Percentiles rank a stretch among this genome's conserved stretches.
phyloP scores from a whole-genome alignment of 2,797 vertebrate genomes.

The Octomys mimax region DNA sequence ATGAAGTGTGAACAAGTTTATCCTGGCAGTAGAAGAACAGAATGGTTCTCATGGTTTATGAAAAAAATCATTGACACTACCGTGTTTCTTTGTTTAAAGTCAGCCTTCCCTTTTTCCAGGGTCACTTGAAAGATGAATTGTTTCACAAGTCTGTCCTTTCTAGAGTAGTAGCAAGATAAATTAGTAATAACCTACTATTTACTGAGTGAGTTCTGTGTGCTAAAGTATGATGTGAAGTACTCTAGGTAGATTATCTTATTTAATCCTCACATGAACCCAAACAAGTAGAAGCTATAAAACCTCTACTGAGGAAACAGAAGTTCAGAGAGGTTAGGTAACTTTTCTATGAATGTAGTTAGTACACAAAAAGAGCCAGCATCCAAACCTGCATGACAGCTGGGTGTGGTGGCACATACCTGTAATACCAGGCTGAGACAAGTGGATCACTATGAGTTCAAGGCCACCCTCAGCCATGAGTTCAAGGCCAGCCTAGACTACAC shows the following conservation, averaged over 20 bases:
- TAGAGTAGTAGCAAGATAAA: not conserved
- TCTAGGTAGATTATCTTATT: not conserved
- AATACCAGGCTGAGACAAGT: not conserved
- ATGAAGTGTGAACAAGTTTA: not conserved
- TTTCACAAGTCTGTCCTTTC: not conserved
- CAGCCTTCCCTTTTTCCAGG: not conserved
- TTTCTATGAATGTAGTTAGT: not conserved
- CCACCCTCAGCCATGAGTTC: not conserved
- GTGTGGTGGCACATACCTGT: not conserved
- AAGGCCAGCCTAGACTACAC: not conserved
- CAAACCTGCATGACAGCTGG: not conserved
- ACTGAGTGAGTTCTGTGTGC: not conserved
- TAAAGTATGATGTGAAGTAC: not conserved
- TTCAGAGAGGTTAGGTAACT: not conserved
- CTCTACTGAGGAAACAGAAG: not conserved
- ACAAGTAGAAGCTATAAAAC: not conserved
- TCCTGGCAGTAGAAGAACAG: accelerated
- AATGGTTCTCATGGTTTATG: too few species aligned
- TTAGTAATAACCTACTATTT: not conserved
- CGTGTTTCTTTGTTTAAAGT: not conserved
- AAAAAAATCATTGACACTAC: not conserved
- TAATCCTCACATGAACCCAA: not conserved
- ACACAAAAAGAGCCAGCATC: not conserved
- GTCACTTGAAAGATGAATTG: not conserved
- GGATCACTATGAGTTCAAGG: not conserved